Base-by-base conservation (phyloP, 1,140 invertebrate genomes). In the Hydropsyche tenuis region DNA sequence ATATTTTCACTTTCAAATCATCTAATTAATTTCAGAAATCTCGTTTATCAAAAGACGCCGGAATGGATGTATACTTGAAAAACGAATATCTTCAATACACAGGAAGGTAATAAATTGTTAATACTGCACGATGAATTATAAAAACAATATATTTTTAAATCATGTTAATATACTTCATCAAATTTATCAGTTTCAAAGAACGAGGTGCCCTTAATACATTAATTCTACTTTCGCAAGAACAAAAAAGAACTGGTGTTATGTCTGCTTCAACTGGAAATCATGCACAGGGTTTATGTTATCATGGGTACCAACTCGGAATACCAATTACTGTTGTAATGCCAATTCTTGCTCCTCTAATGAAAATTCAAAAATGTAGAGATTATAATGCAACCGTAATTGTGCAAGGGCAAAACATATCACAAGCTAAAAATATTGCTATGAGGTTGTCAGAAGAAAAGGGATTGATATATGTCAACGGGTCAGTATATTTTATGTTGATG, bases 281-380 rank as follows among this genome's bases (percentile, higher is more conserved):
- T 83, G 96, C 96, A 0, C 82, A 87, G 77, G 96, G 92, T 0
- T 83, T 98, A 7, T 90, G 90, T 72, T 98, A 96, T 81, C 96
- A 98, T 81, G 96, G 95, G 0, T 85, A 90, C 75, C 86, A 89
- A 72, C 85, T 98, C 0, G 87, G 88, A 5, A 92, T 98, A 53
- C 91, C 93, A 0, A 92, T 96, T 0, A 96, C 94, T 0, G 96
- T 98, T 1, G 93, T 98, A 0, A 98, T 98, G 96, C 96, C 96
- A 0, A 89, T 91, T 12, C 88, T 94, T 0, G 94, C 94, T 0
- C 93, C 94, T 0, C 93, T 98, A 46, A 97, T 97, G 94, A 98
- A 98, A 85, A 92, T 98, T 51, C 88, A 94, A 75, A 90, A 92
- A 64, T 98, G 96, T 81, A 87, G 89, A 60, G 90, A 91, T 69